Base-by-base conservation (phyloP, 1,140 invertebrate genomes). In the Planococcus citri region DNA sequence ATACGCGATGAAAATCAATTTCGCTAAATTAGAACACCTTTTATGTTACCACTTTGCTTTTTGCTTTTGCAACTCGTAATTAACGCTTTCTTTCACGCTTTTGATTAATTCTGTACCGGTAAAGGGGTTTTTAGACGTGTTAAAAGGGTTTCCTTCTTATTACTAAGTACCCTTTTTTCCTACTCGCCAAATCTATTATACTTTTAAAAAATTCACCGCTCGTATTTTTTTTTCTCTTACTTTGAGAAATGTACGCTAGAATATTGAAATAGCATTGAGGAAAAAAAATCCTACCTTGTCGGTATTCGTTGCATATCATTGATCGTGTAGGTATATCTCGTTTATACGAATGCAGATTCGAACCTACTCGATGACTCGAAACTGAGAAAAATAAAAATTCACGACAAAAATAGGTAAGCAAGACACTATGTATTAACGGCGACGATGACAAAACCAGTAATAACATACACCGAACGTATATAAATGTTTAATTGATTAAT, bases 111-210 rank as follows among this genome's bases (percentile, higher is more conserved):
- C 41, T 4, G 6, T 20, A 9, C 41, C 12, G n/a, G n/a, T n/a
- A 33, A 33, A 33, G 29, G 29, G 12, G 29, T 33, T 33, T 33
- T 33, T 33, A 20, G 41, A 51, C 10, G 41, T 51, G 41, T 51
- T 51, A 51, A 51, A 51, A 51, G 41, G 41, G n/a, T 51, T 51
- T 51, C 41, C 41, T 20, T 51, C 41, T 51, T 51, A 51, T 51
- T 12, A 33, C 12, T 33, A n/a, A n/a, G n/a, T n/a, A 33, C 29
- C 4, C 29, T 33, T 33, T 33, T 33, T 33, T 33, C 29, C 4
- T 33, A 12, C 29, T 33, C 12, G 4, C 12, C 4, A 12, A 33
- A 33, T 33, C 29, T 33, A 33, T 33, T 33, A 33, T 3, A 6
- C 12, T 3, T 33, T 33, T 12, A 12, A 33, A 33, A 33, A 33